Base-by-base conservation (phyloP, 2,797 vertebrate genomes). In the Pangasius macronema region DNA sequence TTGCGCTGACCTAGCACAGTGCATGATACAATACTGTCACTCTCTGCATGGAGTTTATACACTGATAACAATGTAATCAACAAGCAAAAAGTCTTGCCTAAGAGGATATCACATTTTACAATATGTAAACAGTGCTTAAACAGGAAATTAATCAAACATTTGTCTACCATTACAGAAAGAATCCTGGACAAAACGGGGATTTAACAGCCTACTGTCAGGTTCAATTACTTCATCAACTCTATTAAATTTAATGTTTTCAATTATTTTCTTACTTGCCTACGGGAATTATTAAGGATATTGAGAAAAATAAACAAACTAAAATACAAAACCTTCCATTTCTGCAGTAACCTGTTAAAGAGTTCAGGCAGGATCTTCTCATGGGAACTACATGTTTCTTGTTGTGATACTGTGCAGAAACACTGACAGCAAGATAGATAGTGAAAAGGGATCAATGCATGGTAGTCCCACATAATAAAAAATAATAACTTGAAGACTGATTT, bases 1-100 rank as follows among this genome's bases (percentile, higher is more conserved):
- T 97, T 95, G 95, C 96, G 96, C 96, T 97, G 97, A 96, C 95
- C 91, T 95, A 97, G 96, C 96, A 96, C 94, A 90, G 89, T 89
- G 88, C 68, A 88, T 77, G 87, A 91, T 91, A 92, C 92, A 93
- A 92, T 77, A 87, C 86, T 88, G 91, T 92, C 92, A 94, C 90
- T 86, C 68, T 89, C 5, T 87, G 68, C 84, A 87, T 81, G 24
- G 27, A 86, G 89, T 92, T 91, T 83, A 91, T 83, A 63, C 55
- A 87, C 80, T 86, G 84, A 65, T 63, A 88, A 89, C 73, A 85
- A 77, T 89, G 57, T 88, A 77, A 90, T 75, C 61, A 76, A 85
- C 42, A 87, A 55, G n/a, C 91, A 88, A 46, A 79, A 59, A 85
- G 24, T 55, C 65, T 68, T 33, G 67, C 87, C 16, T 3, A n/a